Conservation (phyloP, 2,888 invertebrate species). For the Patella caerulea region DNA sequence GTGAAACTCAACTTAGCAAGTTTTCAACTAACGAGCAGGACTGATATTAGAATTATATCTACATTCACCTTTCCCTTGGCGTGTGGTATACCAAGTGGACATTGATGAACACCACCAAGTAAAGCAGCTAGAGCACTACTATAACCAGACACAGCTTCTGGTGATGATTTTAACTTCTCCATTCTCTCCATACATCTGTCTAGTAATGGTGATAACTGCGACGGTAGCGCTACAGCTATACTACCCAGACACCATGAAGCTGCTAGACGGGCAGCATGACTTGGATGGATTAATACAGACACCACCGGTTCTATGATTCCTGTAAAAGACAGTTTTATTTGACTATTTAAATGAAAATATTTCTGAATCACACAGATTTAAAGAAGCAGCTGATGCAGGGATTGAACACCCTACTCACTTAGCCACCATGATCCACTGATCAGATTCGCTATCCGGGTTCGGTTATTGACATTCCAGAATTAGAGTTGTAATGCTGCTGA, state of each 20-base stretch:
- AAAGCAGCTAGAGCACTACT: constrained; percentile 95
- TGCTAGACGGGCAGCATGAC: constrained; percentile 91
- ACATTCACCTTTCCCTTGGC: constrained; percentile 90
- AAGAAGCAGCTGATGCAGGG: neutral
- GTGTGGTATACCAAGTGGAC: constrained; percentile 84
- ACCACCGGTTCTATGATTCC: constrained; percentile 84
- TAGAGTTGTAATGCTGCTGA: no score
- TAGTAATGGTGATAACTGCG: constrained; percentile 92
- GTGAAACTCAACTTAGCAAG: no score
- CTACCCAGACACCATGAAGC: constrained; percentile 96
- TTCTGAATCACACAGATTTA: no score
- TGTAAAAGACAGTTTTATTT: constrained; percentile 58
- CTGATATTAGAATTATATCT: no score
- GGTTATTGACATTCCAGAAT: no score
- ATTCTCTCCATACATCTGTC: constrained; percentile 77
- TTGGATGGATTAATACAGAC: constrained; percentile 92
- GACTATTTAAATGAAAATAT: neutral
- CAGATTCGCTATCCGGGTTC: no score
- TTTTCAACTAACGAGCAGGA: no score
- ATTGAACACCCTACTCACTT: no score
- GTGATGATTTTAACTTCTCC: constrained; percentile 85
- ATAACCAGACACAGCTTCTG: constrained; percentile 81
- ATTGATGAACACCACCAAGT: constrained; percentile 86
- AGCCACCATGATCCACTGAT: no score
- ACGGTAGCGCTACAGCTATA: constrained; percentile 93